phyloP scores from a whole-genome alignment of 2,888 invertebrate genomes.

The Cataglyphis rosenhaueri region DNA sequence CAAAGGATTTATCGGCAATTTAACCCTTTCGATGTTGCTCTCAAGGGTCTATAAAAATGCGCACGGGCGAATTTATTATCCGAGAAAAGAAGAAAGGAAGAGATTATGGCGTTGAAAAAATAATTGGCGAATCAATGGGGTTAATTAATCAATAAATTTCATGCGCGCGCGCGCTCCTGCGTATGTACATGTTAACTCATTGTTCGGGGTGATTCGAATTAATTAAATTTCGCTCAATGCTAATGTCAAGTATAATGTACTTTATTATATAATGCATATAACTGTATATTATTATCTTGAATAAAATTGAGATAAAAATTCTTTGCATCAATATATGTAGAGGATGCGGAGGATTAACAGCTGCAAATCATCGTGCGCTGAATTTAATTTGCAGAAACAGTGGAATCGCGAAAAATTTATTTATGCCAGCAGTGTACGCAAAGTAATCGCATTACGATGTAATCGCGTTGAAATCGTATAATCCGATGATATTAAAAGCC shows the following conservation, averaged over 20 bases:
- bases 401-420: background rate
- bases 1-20: constrained; percentile 34
- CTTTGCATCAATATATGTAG: background rate
- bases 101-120: background rate
- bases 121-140: background rate
- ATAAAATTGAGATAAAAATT: background rate
- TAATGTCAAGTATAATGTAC: background rate
- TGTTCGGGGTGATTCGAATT: background rate
- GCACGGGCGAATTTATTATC: background rate
- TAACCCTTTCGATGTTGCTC: constrained; percentile 11
- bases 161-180: background rate
- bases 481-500: background rate
- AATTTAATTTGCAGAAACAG: background rate
- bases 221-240: background rate
- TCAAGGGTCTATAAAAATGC: background rate
- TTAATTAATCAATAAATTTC: background rate
- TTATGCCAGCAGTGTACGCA: background rate
- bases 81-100: background rate
- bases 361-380: background rate
- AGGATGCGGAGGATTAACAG: background rate
- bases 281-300: background rate
- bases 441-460: background rate
- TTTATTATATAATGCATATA: background rate
- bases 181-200: background rate
- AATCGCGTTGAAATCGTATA: background rate